Evolutionary conservation across 2,888 invertebrate genomes (phyloP), one percentile per base, ranked within the genome.

Genomic region (Petrophora chlorosata): DNA sequence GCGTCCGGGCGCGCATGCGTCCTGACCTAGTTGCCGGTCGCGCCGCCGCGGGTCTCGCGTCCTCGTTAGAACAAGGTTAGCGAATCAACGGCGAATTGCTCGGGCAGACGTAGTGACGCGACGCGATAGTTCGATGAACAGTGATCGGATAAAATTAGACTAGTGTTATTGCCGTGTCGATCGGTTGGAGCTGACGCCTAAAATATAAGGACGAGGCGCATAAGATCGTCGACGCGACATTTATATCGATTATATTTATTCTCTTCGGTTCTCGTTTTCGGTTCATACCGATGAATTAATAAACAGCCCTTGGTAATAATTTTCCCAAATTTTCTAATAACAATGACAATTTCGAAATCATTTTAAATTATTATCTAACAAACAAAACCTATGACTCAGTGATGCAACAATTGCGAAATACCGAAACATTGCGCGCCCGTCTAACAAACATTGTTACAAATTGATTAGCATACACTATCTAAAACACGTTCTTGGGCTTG

Each of bases 1-100:
- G 79, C 75, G 82, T 87, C 86, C 85, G 85, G 84, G 74, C 81
- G 88, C 89, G 82, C 85, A 86, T 87, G 86, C 82, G 82, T 76
- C 78, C 79, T 87, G 89, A 88, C 88, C 87, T 83, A 88, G 73
- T 85, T 86, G 85, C 13, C 34, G 49, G 49, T 44, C 39, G 49
- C 41, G 41, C 40, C 40, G 23, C 30, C 25, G 35, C 25, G 25
- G 67, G 58, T 70, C 67, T 79, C 74, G 77, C 81, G 82, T 74
- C 80, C 83, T 82, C 84, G 81, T 79, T 81, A 78, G 67, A 62
- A 79, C 85, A 85, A 85, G 85, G 84, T 85, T 85, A 82, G 82
- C 82, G 80, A 85, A 85, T 84, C 86, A 82, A 77, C 75, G 70
- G 44, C 76, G 74, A 79, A 80, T 76, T 81, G 54, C 76, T 76